phyloP scores from a whole-genome alignment of 2,113 vertebrate genomes.

The Ranitomeya variabilis region DNA sequence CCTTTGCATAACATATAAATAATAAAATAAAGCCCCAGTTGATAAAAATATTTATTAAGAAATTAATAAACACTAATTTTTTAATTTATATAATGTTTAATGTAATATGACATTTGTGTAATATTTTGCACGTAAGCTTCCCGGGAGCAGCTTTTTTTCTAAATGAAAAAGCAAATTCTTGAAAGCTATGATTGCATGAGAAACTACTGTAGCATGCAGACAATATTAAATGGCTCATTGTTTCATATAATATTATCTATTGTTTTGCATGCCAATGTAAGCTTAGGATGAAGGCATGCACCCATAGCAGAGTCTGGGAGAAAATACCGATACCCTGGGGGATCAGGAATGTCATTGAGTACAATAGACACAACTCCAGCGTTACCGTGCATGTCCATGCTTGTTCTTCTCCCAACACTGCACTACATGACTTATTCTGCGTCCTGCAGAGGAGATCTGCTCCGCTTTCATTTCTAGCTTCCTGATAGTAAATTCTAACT shows the following conservation, averaged over 20 bases:
- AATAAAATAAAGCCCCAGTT: no score
- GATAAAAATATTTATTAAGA: no score
- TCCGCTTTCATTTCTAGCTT: neutral
- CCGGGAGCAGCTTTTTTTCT: no score
- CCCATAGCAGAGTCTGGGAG: conserved; percentile 18
- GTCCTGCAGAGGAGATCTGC: neutral
- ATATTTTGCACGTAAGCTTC: neutral
- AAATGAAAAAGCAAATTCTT: neutral
- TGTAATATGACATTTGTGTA: neutral
- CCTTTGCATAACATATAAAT: no score
- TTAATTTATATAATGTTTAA: no score
- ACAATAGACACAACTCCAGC: conserved; percentile 16
- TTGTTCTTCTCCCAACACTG: neutral
- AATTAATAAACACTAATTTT: no score
- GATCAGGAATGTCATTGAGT: conserved; percentile 34
- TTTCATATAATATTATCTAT: conserved; percentile 35
- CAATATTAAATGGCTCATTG: conserved; percentile 30
- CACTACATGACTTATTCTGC: neutral
- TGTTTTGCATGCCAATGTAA: neutral
- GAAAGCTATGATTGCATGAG: neutral
- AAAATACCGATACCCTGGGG: neutral
- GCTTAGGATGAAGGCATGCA: neutral
- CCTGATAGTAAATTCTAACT: neutral
- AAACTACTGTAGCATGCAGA: neutral
- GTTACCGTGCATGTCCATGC: conserved; percentile 10